Conservation (phyloP, 2,888 invertebrate species). For the Frankliniella intonsa region DNA sequence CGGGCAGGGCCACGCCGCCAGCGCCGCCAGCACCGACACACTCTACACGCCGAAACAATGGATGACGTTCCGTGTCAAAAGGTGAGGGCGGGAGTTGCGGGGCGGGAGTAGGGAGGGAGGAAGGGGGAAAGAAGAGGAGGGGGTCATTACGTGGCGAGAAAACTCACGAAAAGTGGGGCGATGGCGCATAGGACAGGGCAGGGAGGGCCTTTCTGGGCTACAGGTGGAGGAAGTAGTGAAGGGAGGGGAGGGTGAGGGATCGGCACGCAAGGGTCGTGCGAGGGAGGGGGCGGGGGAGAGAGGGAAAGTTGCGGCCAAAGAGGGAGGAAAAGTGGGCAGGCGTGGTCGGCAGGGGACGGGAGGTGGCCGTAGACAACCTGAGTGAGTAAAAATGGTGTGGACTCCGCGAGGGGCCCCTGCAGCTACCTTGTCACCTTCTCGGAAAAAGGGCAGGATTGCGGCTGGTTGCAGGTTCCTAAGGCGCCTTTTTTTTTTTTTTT, state of each 20-base stretch:
- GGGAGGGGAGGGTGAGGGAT: too few relatives aligned
- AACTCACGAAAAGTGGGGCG: slow-evolving; percentile 5
- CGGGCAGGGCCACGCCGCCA: too few relatives aligned
- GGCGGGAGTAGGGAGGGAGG: not conserved
- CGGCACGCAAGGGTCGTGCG: not conserved
- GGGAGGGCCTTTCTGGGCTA: not conserved
- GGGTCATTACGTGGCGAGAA: slow-evolving; percentile 6
- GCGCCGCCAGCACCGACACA: too few relatives aligned
- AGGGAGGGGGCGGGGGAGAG: not conserved
- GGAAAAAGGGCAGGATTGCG: not conserved
- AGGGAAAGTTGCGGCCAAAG: too few relatives aligned
- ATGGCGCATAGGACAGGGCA: not conserved
- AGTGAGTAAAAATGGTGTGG: slow-evolving; percentile 5
- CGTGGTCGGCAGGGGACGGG: too few relatives aligned
- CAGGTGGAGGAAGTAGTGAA: not conserved
- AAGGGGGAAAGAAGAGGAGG: not conserved
- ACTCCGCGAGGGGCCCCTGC: too few relatives aligned
- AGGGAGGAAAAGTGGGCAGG: too few relatives aligned
- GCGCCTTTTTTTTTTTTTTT: too few relatives aligned
- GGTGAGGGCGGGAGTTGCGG: not conserved
- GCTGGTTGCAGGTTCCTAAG: too few relatives aligned
- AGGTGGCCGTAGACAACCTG: not conserved
- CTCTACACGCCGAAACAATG: too few relatives aligned
- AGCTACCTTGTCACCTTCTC: not conserved
- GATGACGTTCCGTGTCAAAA: too few relatives aligned